Percentiles rank a stretch among this genome's conserved stretches.
Conservation (phyloP, 2,797 vertebrate genomes). For the Centroberyx gerrardi region DNA sequence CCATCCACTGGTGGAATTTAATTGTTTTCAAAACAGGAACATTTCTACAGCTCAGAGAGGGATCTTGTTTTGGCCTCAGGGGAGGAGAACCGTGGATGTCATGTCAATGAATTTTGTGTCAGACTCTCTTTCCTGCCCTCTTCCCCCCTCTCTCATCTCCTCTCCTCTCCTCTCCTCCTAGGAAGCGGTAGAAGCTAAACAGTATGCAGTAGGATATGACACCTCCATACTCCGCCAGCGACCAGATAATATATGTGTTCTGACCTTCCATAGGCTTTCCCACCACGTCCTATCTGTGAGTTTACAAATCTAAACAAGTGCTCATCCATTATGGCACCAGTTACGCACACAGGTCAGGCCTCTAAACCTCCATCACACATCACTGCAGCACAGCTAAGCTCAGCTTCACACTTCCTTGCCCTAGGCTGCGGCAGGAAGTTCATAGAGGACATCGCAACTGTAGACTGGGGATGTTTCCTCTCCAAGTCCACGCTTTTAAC, state of each 20-base stretch:
- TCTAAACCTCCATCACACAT: slow-evolving; percentile 49
- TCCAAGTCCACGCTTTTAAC: slow-evolving; percentile 52
- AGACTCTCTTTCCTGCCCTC: slow-evolving; percentile 6
- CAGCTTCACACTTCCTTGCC: slow-evolving; percentile 38
- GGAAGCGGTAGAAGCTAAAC: slow-evolving; percentile 1
- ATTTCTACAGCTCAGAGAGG: slow-evolving; percentile 21
- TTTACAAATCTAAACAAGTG: slow-evolving; percentile 46
- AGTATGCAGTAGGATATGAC: not conserved
- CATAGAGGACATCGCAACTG: slow-evolving; percentile 59
- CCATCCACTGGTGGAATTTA: slow-evolving; percentile 2
- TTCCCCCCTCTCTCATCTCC: not conserved
- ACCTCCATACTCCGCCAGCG: not conserved
- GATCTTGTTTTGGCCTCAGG: slow-evolving; percentile 12
- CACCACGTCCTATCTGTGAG: slow-evolving; percentile 15
- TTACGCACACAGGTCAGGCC: slow-evolving; percentile 23
- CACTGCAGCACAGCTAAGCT: slow-evolving; percentile 49
- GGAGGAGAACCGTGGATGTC: slow-evolving; percentile 15
- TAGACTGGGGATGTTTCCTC: slow-evolving; percentile 54
- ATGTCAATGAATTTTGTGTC: slow-evolving; percentile 13
- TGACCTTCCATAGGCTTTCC: slow-evolving; percentile 19
- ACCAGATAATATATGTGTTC: slow-evolving; percentile 14
- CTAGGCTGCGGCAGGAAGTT: slow-evolving; percentile 42
- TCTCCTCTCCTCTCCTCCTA: not conserved
- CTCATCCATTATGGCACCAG: slow-evolving; percentile 27
- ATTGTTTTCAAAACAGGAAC: slow-evolving; percentile 41